Conservation (phyloP, 2,797 vertebrate species). For the Melanogrammus aeglefinus region DNA sequence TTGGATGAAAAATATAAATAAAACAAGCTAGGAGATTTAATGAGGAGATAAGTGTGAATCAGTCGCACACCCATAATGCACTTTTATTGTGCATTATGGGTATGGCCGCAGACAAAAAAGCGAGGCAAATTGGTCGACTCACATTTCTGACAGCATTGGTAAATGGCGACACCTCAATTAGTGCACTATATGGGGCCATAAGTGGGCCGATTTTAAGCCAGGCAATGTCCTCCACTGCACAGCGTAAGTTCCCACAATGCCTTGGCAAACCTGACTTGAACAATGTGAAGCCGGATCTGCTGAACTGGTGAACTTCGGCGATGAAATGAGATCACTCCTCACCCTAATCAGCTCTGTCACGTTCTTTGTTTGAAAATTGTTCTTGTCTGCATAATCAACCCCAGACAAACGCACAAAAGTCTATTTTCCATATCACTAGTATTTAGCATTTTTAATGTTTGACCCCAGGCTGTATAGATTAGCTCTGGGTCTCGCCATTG, state of each 20-base stretch:
- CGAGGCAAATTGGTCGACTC: not conserved
- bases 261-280: not conserved
- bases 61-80: not conserved
- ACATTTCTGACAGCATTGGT: not conserved
- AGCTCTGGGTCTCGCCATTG: constrained; percentile 18
- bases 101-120: not conserved
- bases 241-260: not conserved
- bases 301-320: not conserved
- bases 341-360: not conserved
- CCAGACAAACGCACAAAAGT: not conserved
- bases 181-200: not conserved
- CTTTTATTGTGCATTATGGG: not conserved
- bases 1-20: not conserved
- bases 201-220: not conserved
- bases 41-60: not conserved
- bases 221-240: not conserved
- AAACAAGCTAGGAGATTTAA: not conserved
- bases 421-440: constrained; percentile 37
- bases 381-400: not conserved
- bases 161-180: not conserved
- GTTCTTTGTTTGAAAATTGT: not conserved
- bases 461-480: constrained; percentile 31
- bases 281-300: not conserved
- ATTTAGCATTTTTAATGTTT: constrained; percentile 38
- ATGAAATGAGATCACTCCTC: not conserved